Base-by-base conservation (phyloP, 2,888 invertebrate genomes). In the Amiota mariae region DNA sequence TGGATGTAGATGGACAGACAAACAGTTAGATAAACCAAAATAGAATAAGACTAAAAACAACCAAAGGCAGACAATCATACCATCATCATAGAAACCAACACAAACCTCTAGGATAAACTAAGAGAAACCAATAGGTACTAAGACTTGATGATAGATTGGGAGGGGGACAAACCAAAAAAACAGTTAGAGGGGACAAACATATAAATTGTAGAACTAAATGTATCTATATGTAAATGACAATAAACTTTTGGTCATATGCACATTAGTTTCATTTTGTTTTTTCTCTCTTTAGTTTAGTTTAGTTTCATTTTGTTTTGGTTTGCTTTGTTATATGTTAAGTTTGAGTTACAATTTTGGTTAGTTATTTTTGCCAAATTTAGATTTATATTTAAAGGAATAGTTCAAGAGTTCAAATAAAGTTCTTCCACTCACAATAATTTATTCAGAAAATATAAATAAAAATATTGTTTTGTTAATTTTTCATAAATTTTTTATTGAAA, bases 151-250 rank as follows among this genome's bases (percentile, higher is more conserved):
- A 36, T 6, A 36, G 4, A 36, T 2, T 0, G 6, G 6, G 4
- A 36, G 36, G 1, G 6, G 36, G 36, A 36, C 36, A 36, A 36
- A 36, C 36, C 36, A 36, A 36, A 36, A 36, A 6, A 24, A 1
- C 1, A 3, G 3, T 1, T 36, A 36, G 36, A 36, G 36, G 36
- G 36, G 36, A 36, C 8, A 36, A 1, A 36, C 36, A 4, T 36
- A 36, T 36, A 36, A 36, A 36, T 6, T 15, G 6, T 24, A 59
- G 20, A 15, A 9, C 59, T 20, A 20, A 59, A 59, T 20, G 18
- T 68, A 68, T 49, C 12, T 48, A 15, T 20, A 49, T 68, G 54
- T 54, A 68, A 68, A 68, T 68, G 67, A 68, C 67, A 68, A 68
- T 68, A 68, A 68, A 68, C 24, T 68, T 68, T 54, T 68, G 51